These are phyloP conservation scores for Mormyrus lacerda DNA, from an alignment of 2,113 vertebrate genomes.

Conservation along the genomic window DNA sequence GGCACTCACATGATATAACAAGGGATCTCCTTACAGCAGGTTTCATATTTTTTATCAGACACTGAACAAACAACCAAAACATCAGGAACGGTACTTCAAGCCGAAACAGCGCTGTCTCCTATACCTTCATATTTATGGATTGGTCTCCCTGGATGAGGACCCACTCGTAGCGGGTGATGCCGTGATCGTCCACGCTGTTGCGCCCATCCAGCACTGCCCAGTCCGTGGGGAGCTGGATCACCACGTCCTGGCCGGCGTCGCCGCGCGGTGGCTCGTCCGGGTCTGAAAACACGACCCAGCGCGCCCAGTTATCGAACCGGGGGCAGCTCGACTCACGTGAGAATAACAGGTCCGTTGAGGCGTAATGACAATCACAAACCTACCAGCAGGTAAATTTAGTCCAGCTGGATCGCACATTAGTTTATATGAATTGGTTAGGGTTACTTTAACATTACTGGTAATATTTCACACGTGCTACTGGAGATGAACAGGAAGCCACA, in stretches of 20 bases:
- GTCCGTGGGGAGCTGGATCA: constrained; percentile 82
- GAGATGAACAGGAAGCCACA: background rate
- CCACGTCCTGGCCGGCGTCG: constrained; percentile 79
- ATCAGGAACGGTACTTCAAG: background rate
- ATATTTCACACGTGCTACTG: background rate
- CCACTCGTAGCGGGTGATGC: constrained; percentile 80
- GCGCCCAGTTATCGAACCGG: background rate
- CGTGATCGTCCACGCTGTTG: constrained; percentile 80
- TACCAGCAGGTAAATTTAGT: background rate
- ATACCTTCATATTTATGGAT: constrained; percentile 85
- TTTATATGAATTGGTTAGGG: background rate
- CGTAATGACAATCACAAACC: background rate
- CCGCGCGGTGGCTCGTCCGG: constrained; percentile 75
- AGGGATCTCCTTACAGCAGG: background rate
- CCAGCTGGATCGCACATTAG: background rate
- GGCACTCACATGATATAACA: background rate
- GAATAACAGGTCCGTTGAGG: background rate
- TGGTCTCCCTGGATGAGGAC: constrained; percentile 72
- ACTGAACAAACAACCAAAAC: background rate
- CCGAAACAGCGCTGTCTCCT: constrained; percentile 11
- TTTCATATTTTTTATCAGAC: background rate
- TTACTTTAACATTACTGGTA: background rate
- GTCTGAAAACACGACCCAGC: constrained; percentile 42
- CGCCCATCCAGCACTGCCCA: constrained; percentile 83
- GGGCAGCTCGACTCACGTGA: background rate